phyloP scores from a whole-genome alignment of 2,888 invertebrate species.

The Agrotis exclamationis region DNA sequence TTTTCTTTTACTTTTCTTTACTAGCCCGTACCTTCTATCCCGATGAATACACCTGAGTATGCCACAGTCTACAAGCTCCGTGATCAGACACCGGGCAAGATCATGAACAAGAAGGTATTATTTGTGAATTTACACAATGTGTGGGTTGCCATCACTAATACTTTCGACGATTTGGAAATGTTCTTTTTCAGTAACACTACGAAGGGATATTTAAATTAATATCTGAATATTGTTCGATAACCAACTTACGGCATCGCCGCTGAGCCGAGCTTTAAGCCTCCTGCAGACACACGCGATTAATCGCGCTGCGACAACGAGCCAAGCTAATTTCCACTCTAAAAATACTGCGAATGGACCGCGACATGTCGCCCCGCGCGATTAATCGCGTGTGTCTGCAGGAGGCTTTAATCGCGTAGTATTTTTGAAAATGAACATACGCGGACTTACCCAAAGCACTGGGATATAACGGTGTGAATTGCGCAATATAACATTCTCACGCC shows the following conservation, averaged over 20 bases:
- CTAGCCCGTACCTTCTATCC: constrained; percentile 47
- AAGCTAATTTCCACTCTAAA: too few species aligned
- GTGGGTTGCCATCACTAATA: constrained; percentile 42
- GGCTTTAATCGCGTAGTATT: not conserved
- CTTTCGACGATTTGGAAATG: constrained; percentile 8
- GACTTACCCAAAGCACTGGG: not conserved
- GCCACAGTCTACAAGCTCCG: constrained; percentile 79
- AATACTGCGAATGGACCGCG: too few species aligned
- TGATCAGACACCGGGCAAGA: constrained; percentile 67
- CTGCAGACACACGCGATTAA: too few species aligned
- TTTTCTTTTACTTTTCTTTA: constrained; percentile 54
- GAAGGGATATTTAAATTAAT: not conserved
- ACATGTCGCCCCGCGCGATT: too few species aligned
- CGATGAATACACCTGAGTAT: constrained; percentile 76
- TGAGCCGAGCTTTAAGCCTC: too few species aligned
- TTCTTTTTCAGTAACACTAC: not conserved
- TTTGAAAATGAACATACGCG: not conserved
- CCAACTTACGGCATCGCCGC: not conserved
- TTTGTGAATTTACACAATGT: constrained; percentile 31
- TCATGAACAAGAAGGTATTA: constrained; percentile 77
- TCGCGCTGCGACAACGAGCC: too few species aligned
- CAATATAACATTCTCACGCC: not conserved
- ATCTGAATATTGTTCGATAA: not conserved
- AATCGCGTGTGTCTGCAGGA: too few species aligned
- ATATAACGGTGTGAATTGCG: not conserved